These are phyloP conservation scores for Amblyopsis hoosieri DNA, from an alignment of 2,797 vertebrate species.

Conservation along the genomic window DNA sequence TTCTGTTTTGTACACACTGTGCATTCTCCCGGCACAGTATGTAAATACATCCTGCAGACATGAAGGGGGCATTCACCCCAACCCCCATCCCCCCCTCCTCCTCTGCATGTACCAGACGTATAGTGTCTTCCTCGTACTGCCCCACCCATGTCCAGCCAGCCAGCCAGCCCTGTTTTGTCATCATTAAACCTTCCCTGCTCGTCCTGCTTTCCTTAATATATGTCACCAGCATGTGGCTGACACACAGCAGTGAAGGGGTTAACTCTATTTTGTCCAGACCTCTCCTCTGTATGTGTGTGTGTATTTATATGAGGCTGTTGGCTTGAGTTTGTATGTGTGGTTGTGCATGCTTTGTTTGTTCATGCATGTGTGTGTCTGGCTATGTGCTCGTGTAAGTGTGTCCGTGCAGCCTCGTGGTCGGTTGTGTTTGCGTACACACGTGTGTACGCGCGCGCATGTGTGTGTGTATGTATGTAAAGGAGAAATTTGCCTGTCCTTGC, in stretches of 20 bases:
- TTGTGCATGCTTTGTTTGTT: slow-evolving; percentile 42
- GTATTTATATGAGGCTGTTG: slow-evolving; percentile 60
- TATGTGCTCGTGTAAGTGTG: slow-evolving; percentile 58
- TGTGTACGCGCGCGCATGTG: slow-evolving; percentile 47
- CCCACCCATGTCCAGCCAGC: slow-evolving; percentile 69
- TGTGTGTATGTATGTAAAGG: slow-evolving; percentile 92
- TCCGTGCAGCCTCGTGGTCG: slow-evolving; percentile 53
- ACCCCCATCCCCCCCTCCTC: slow-evolving; percentile 24
- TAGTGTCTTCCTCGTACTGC: slow-evolving; percentile 42
- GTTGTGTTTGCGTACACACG: slow-evolving; percentile 35
- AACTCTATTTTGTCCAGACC: slow-evolving; percentile 83
- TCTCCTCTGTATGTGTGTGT: slow-evolving; percentile 31
- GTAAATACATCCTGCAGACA: slow-evolving; percentile 44
- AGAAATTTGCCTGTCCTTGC: slow-evolving; percentile 99
- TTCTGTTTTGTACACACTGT: slow-evolving; percentile 13
- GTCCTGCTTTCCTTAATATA: slow-evolving; percentile 66
- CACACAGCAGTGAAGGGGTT: slow-evolving; percentile 81
- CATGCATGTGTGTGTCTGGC: slow-evolving; percentile 18
- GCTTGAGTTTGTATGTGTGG: slow-evolving; percentile 29
- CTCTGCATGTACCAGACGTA: slow-evolving; percentile 49
- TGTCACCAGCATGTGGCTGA: slow-evolving; percentile 70
- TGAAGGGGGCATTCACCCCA: not conserved
- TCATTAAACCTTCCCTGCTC: slow-evolving; percentile 72
- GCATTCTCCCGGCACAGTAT: slow-evolving; percentile 10
- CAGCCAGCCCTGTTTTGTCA: slow-evolving; percentile 70